Evolutionary conservation across 2,888 invertebrate species (phyloP).

Genomic region (Neuroscelio doddi): DNA sequence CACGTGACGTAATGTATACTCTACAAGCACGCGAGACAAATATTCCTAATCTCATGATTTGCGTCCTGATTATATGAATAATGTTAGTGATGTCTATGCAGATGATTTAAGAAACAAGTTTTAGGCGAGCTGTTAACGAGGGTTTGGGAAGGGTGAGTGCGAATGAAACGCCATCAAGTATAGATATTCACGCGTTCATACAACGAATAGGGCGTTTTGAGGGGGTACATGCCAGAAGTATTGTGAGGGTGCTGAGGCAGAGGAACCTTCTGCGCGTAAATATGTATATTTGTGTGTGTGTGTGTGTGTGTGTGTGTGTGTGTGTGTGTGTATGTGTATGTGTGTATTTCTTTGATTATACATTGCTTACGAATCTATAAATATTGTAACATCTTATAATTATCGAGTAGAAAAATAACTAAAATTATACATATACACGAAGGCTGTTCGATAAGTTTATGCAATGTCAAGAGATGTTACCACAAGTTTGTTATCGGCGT

Average conservation of each 20-base stretch:
- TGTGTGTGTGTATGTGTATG: not conserved
- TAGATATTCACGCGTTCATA: conserved; percentile 11
- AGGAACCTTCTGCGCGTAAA: not conserved
- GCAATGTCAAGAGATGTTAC: too few species aligned
- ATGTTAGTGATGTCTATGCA: not conserved
- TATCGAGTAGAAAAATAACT: not conserved
- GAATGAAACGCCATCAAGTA: conserved; percentile 9
- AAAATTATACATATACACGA: not conserved
- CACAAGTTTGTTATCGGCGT: too few species aligned
- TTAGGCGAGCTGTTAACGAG: conserved; percentile 4
- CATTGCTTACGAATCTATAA: too few species aligned
- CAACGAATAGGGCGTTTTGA: conserved; percentile 6
- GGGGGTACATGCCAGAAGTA: conserved; percentile 4
- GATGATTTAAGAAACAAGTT: conserved; percentile 1
- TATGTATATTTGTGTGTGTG: too few species aligned
- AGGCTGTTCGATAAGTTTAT: too few species aligned
- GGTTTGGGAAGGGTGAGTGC: conserved; percentile 3
- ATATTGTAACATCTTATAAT: too few species aligned
- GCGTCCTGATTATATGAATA: not conserved
- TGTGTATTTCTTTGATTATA: too few species aligned
- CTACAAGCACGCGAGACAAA: not conserved
- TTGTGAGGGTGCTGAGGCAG: conserved; percentile 3
- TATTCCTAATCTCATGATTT: not conserved
- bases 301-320: too few species aligned
- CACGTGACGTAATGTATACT: too few species aligned